Evolutionary conservation across 1,140 invertebrate genomes (phyloP).

Genomic region (Magallana ariakensis): DNA sequence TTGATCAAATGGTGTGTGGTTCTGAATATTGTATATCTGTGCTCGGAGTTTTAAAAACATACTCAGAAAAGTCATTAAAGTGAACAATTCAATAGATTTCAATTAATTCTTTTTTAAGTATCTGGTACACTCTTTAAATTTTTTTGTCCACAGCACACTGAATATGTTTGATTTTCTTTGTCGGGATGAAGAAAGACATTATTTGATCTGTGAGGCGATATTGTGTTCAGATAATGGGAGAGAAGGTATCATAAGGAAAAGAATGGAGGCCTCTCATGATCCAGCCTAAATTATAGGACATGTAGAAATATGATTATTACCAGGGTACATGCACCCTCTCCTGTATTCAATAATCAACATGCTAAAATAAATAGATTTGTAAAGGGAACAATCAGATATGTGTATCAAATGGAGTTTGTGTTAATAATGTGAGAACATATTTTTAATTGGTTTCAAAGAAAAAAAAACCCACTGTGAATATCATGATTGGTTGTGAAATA

Average conservation of each 20-base stretch:
- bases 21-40: neutral
- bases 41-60: slow-evolving; percentile 15
- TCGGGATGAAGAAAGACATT: neutral
- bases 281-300: neutral
- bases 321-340: too few species aligned
- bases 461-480: too few species aligned
- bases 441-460: too few species aligned
- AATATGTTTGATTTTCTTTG: slow-evolving; percentile 22
- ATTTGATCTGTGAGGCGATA: neutral
- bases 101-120: slow-evolving; percentile 22
- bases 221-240: neutral
- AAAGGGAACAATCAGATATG: too few species aligned
- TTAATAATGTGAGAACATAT: too few species aligned
- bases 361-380: too few species aligned
- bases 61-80: slow-evolving; percentile 17
- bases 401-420: too few species aligned
- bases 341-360: too few species aligned
- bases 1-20: neutral
- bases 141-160: slow-evolving; percentile 3
- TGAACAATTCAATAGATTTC: slow-evolving; percentile 9
- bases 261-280: neutral
- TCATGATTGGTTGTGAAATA: too few species aligned
- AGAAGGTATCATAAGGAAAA: neutral
- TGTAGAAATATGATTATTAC: too few species aligned
- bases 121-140: neutral